phyloP scores from a whole-genome alignment of 2,797 vertebrate species.

The Oreochromis mossambicus region DNA sequence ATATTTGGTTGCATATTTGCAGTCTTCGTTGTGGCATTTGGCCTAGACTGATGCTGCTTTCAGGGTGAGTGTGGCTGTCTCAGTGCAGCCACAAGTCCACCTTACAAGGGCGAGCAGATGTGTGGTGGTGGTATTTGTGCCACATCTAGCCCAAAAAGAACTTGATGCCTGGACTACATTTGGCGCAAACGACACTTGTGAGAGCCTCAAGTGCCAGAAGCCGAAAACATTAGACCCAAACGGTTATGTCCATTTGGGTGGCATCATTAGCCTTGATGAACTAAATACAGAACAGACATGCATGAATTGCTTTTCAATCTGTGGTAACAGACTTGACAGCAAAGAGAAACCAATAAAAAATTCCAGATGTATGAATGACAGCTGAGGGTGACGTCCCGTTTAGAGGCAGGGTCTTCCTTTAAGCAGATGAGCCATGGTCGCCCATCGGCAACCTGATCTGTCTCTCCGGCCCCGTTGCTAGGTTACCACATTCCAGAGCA shows the following conservation, averaged over 20 bases:
- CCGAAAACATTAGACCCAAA: neutral
- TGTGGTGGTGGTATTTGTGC: neutral
- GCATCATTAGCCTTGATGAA: neutral
- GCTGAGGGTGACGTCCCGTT: neutral
- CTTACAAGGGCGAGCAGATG: neutral
- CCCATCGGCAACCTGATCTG: slow-evolving; percentile 29
- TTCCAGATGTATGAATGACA: neutral
- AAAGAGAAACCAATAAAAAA: neutral
- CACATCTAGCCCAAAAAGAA: neutral
- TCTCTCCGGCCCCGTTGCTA: slow-evolving; percentile 48
- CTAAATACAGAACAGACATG: neutral
- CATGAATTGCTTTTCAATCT: neutral
- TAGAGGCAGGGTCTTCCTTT: neutral
- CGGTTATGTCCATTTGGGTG: neutral
- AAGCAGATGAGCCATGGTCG: neutral
- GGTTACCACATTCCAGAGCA: slow-evolving; percentile 50
- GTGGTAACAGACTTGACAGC: neutral
- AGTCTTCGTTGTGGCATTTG: neutral
- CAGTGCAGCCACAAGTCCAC: neutral
- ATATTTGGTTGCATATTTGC: neutral
- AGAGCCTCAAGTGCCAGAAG: neutral
- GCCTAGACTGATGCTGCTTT: neutral
- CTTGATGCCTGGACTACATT: neutral
- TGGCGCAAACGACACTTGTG: neutral
- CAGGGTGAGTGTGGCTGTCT: neutral